A percentile compares a stretch with the other conserved stretches of the same genome.
Conservation (phyloP, 2,888 invertebrate species). For the Stratiomys singularior region DNA sequence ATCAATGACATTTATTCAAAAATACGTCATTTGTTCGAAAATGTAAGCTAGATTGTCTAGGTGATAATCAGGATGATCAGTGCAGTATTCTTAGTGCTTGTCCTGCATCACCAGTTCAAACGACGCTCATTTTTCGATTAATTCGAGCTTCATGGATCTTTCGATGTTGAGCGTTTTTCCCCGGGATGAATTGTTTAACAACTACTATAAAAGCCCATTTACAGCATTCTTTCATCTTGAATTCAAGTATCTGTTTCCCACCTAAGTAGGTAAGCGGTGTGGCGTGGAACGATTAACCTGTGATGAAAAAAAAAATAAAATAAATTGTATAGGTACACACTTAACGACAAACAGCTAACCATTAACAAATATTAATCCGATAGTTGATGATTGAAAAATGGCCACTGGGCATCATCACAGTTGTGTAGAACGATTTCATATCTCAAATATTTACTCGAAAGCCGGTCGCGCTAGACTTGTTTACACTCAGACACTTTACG, state of each 20-base stretch:
- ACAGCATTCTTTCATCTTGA: slow-evolving; percentile 10
- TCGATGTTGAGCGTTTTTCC: neutral
- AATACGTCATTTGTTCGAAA: no score
- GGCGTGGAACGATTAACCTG: slow-evolving; percentile 14
- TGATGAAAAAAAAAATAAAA: neutral
- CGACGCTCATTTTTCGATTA: no score
- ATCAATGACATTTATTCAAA: no score
- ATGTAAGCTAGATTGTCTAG: no score
- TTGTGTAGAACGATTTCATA: slow-evolving; percentile 37
- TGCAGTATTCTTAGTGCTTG: no score
- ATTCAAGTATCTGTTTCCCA: slow-evolving; percentile 4
- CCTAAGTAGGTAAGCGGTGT: slow-evolving; percentile 16
- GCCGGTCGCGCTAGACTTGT: slow-evolving; percentile 45
- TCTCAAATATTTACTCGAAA: slow-evolving; percentile 49
- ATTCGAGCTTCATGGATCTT: no score
- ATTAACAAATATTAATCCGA: slow-evolving; percentile 47
- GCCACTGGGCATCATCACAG: slow-evolving; percentile 46
- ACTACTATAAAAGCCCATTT: neutral
- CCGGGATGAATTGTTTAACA: neutral
- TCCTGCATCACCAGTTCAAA: no score
- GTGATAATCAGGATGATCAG: no score
- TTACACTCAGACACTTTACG: slow-evolving; percentile 48
- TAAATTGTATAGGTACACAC: slow-evolving; percentile 30
- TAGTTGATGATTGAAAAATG: slow-evolving; percentile 49
- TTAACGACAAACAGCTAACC: slow-evolving; percentile 48